Conservation (phyloP, 2,797 vertebrate species). For the Spondyliosoma cantharus region DNA sequence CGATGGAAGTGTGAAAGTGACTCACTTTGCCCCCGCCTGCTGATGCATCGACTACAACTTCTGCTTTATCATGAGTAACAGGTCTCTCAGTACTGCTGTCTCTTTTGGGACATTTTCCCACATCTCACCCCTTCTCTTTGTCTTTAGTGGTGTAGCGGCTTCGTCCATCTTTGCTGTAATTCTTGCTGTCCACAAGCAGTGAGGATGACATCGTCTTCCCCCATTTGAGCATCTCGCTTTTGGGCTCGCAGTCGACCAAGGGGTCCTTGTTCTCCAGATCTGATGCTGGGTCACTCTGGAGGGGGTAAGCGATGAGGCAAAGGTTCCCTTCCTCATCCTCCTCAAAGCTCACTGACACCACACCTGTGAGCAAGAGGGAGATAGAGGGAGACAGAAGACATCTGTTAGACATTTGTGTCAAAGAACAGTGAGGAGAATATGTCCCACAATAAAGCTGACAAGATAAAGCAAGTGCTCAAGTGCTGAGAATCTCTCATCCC, state of each 20-base stretch:
- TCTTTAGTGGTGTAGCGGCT: conserved; percentile 90
- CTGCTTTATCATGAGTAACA: not conserved
- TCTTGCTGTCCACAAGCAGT: conserved; percentile 87
- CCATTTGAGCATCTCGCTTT: conserved; percentile 90
- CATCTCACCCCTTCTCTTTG: conserved; percentile 90
- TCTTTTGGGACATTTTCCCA: not conserved
- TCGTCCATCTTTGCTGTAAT: conserved; percentile 87
- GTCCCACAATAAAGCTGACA: not conserved
- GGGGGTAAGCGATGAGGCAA: conserved; percentile 94
- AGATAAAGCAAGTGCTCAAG: conserved; percentile 36
- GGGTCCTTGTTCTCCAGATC: conserved; percentile 91
- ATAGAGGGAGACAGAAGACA: conserved; percentile 11
- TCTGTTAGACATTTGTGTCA: conserved; percentile 13
- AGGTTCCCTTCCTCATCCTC: conserved; percentile 96
- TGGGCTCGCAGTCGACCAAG: conserved; percentile 88
- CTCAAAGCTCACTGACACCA: conserved; percentile 95
- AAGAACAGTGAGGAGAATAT: not conserved
- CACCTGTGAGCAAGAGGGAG: conserved; percentile 81
- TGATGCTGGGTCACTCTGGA: conserved; percentile 88
- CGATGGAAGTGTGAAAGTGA: conserved; percentile 16
- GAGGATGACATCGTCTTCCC: conserved; percentile 85
- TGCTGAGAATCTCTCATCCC: conserved; percentile 63
- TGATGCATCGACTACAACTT: conserved; percentile 1
- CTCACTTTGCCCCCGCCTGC: not conserved
- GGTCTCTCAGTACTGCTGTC: not conserved